phyloP scores from a whole-genome alignment of 2,113 vertebrate genomes.

The pig (Sus scrofa) region DNA sequence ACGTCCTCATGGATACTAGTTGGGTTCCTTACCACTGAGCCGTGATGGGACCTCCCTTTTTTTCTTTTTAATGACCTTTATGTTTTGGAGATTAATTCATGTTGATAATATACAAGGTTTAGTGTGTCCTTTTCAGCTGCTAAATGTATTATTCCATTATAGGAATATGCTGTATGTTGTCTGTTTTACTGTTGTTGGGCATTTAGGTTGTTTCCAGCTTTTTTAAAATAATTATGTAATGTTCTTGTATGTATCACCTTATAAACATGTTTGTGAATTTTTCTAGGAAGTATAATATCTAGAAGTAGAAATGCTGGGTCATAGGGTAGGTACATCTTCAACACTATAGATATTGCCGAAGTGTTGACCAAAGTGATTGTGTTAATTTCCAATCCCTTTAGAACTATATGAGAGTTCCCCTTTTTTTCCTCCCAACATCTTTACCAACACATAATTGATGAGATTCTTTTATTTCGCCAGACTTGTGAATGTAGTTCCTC shows the following conservation, averaged over 20 bases:
- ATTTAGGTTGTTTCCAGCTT: background rate
- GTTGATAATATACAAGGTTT: conserved; percentile 12
- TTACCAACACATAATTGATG: background rate
- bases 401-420: background rate
- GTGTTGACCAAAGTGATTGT: background rate
- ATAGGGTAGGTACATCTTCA: background rate
- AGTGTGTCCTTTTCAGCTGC: background rate
- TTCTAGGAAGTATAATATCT: background rate
- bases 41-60: background rate
- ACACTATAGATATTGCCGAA: background rate
- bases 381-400: background rate
- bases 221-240: background rate
- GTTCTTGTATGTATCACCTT: conserved; percentile 4
- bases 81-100: background rate
- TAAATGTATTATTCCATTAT: background rate
- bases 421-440: background rate
- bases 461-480: conserved; percentile 28
- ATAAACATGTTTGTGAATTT: background rate
- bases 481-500: background rate
- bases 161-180: background rate
- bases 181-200: conserved; percentile 33
- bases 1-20: too few species aligned
- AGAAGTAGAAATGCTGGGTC: background rate
- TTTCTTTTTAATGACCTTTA: background rate
- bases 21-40: too few species aligned